A percentile compares a stretch with the other conserved stretches of the same genome.
Evolutionary conservation across 2,888 invertebrate species (phyloP).

Genomic region (Dolomedes plantarius): DNA sequence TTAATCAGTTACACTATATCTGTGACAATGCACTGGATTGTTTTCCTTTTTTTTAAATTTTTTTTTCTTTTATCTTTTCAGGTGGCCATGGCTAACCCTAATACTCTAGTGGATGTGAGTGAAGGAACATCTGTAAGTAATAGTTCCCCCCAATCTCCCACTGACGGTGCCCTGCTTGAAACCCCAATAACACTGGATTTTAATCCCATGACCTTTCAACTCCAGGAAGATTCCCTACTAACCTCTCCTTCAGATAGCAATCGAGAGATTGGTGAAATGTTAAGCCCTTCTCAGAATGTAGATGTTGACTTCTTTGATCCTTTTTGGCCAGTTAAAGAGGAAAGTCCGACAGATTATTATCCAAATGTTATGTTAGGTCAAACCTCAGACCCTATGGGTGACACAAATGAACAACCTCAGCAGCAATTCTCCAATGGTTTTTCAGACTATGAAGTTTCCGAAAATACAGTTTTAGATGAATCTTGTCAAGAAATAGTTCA

Average conservation of each 20-base stretch:
- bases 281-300: slow-evolving; percentile 60
- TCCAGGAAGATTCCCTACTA: slow-evolving; percentile 69
- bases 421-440: slow-evolving; percentile 41
- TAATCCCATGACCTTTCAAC: slow-evolving; percentile 72
- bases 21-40: no score
- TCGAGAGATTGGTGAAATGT: slow-evolving; percentile 61
- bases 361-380: slow-evolving; percentile 69
- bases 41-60: no score
- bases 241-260: slow-evolving; percentile 68
- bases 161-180: slow-evolving; percentile 65
- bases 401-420: slow-evolving; percentile 35
- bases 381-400: slow-evolving; percentile 39
- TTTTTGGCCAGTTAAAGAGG: slow-evolving; percentile 70
- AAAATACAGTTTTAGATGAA: slow-evolving; percentile 25
- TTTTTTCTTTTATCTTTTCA: slow-evolving; percentile 28
- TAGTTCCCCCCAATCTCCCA: slow-evolving; percentile 69
- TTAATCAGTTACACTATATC: no score
- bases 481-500: slow-evolving; percentile 30
- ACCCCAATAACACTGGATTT: slow-evolving; percentile 71
- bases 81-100: slow-evolving; percentile 63
- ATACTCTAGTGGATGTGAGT: slow-evolving; percentile 50
- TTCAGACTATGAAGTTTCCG: slow-evolving; percentile 47
- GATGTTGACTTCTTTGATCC: slow-evolving; percentile 70
- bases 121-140: slow-evolving; percentile 68
- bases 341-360: slow-evolving; percentile 70